Evolutionary conservation across 1,140 invertebrate species (phyloP).

Genomic region (Spodoptera litura): DNA sequence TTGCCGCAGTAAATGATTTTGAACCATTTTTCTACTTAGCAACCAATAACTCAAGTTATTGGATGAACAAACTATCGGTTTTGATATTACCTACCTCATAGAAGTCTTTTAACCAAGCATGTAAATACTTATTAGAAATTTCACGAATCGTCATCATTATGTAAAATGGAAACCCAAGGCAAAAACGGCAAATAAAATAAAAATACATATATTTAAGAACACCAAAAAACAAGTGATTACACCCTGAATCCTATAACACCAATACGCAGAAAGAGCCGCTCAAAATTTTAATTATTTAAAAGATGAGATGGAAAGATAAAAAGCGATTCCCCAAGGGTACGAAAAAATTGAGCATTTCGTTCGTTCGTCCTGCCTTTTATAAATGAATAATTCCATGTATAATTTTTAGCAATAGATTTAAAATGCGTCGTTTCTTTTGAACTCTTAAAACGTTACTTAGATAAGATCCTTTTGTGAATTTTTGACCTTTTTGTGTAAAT

Average conservation of each 20-base stretch:
- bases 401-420: conserved; percentile 49
- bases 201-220: neutral
- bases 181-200: neutral
- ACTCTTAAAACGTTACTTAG: conserved; percentile 42
- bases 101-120: too few relatives aligned
- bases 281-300: conserved; percentile 49
- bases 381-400: conserved; percentile 54
- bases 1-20: neutral
- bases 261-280: conserved; percentile 11
- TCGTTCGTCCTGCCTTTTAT: conserved; percentile 44
- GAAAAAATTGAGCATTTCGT: conserved; percentile 46
- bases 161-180: too few relatives aligned
- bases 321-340: conserved; percentile 40
- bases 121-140: too few relatives aligned
- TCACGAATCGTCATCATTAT: neutral
- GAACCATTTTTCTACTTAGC: too few relatives aligned
- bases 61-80: too few relatives aligned
- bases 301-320: conserved; percentile 48
- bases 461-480: conserved; percentile 44
- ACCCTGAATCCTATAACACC: conserved; percentile 38
- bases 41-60: too few relatives aligned
- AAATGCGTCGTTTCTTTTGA: conserved; percentile 45
- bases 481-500: conserved; percentile 44
- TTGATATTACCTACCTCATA: too few relatives aligned
- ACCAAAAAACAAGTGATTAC: conserved; percentile 17